These are phyloP conservation scores for Hippoglossus hippoglossus DNA, from an alignment of 2,797 vertebrate genomes.

Conservation along the genomic window DNA sequence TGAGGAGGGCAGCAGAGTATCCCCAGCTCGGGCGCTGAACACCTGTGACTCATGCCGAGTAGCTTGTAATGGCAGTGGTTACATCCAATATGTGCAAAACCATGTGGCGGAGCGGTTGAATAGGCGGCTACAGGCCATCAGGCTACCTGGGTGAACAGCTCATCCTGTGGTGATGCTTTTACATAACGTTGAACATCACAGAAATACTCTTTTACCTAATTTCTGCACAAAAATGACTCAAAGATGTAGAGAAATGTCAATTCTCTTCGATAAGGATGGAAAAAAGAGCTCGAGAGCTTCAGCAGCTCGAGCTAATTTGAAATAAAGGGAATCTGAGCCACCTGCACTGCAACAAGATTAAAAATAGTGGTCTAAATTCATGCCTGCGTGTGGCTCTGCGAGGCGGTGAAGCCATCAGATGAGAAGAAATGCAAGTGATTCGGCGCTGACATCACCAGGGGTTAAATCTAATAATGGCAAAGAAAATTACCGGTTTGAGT, in stretches of 20 bases:
- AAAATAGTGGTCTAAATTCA: constrained; percentile 67
- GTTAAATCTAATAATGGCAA: constrained; percentile 54
- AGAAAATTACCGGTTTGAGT: constrained; percentile 44
- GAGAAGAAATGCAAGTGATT: constrained; percentile 44
- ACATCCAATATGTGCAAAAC: constrained; percentile 27
- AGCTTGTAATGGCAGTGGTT: constrained; percentile 42
- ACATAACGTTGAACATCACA: background rate
- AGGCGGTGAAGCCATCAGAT: constrained; percentile 46
- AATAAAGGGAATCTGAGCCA: constrained; percentile 42
- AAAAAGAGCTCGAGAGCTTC: background rate
- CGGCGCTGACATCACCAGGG: constrained; percentile 38
- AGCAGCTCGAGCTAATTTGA: constrained; percentile 26
- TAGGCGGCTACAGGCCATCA: constrained; percentile 26
- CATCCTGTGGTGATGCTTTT: constrained; percentile 3
- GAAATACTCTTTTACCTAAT: background rate
- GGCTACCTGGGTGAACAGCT: constrained; percentile 5
- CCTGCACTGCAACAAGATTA: constrained; percentile 67
- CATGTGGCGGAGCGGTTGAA: constrained; percentile 18
- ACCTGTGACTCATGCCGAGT: constrained; percentile 64
- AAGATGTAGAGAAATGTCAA: too few species aligned
- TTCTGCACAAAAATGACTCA: background rate
- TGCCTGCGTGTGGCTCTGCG: constrained; percentile 48
- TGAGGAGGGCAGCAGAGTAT: constrained; percentile 42
- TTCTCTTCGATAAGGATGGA: too few species aligned
- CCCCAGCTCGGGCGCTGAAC: constrained; percentile 38